phyloP scores from a whole-genome alignment of 2,113 vertebrate genomes.

The Spea bombifrons region DNA sequence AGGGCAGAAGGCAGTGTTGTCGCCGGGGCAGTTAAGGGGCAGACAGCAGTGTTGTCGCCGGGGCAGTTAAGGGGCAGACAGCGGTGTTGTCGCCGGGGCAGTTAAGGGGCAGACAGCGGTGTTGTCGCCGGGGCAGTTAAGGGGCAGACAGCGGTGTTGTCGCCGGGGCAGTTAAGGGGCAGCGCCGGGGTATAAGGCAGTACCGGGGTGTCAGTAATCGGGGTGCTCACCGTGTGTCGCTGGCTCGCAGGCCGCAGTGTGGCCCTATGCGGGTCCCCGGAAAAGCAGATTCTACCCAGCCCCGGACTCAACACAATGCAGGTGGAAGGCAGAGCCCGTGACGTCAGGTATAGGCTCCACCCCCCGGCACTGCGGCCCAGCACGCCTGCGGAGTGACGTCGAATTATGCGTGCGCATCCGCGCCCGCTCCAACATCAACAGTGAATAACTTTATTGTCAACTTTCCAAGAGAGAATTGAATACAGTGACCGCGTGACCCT shows the following conservation, averaged over 20 bases:
- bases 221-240: neutral
- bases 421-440: neutral
- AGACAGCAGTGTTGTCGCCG: too few relatives aligned
- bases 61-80: too few relatives aligned
- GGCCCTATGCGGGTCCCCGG: neutral
- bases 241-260: neutral
- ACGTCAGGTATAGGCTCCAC: conserved; percentile 1
- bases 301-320: conserved; percentile 26
- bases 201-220: neutral
- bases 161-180: neutral
- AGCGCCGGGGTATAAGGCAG: neutral
- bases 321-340: conserved; percentile 13
- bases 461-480: too few relatives aligned
- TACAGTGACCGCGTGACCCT: too few relatives aligned
- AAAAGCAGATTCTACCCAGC: neutral
- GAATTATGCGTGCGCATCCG: neutral
- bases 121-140: neutral
- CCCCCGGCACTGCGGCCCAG: conserved; percentile 22
- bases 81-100: neutral
- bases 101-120: neutral
- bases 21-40: too few relatives aligned
- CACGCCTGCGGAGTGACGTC: conserved; percentile 3
- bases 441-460: neutral
- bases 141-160: too few relatives aligned
- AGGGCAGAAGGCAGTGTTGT: neutral